Percentiles rank a stretch among this genome's conserved stretches.
These are phyloP conservation scores for Globodera ellingtonae DNA, from an alignment of 1,140 invertebrate species.

Conservation along the genomic window DNA sequence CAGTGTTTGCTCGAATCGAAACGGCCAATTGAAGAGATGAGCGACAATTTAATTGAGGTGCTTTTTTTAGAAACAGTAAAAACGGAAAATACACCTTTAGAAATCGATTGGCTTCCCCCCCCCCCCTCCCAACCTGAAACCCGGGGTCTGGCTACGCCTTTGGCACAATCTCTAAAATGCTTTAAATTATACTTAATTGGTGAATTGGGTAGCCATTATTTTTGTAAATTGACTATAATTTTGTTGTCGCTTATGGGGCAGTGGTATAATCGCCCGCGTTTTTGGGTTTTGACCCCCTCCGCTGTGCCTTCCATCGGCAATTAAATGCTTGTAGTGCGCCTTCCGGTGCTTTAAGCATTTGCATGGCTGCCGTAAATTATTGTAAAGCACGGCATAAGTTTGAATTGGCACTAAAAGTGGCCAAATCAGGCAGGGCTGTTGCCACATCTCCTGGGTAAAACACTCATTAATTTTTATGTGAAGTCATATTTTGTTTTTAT, in stretches of 20 bases:
- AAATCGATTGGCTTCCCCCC: too few species aligned
- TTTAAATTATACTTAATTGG: too few species aligned
- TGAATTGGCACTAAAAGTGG: background rate
- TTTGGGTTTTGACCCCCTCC: too few species aligned
- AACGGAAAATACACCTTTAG: background rate
- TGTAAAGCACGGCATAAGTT: slow-evolving; percentile 3
- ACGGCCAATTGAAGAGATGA: background rate
- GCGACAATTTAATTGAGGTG: slow-evolving; percentile 1
- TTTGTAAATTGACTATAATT: too few species aligned
- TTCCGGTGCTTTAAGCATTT: background rate
- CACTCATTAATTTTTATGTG: background rate
- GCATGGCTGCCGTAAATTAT: slow-evolving; percentile 28
- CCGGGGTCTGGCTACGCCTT: too few species aligned
- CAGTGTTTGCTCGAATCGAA: slow-evolving; percentile 9
- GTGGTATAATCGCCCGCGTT: too few species aligned
- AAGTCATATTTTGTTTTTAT: background rate
- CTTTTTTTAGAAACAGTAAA: background rate
- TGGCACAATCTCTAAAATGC: too few species aligned
- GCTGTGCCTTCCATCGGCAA: background rate
- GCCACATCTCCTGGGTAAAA: background rate
- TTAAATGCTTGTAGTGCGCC: background rate
- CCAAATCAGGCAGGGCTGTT: slow-evolving; percentile 10
- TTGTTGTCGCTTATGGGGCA: too few species aligned
- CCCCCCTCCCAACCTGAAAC: too few species aligned
- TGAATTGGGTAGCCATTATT: too few species aligned